Conservation (phyloP, 2,113 vertebrate species). For the Sterna hirundo region DNA sequence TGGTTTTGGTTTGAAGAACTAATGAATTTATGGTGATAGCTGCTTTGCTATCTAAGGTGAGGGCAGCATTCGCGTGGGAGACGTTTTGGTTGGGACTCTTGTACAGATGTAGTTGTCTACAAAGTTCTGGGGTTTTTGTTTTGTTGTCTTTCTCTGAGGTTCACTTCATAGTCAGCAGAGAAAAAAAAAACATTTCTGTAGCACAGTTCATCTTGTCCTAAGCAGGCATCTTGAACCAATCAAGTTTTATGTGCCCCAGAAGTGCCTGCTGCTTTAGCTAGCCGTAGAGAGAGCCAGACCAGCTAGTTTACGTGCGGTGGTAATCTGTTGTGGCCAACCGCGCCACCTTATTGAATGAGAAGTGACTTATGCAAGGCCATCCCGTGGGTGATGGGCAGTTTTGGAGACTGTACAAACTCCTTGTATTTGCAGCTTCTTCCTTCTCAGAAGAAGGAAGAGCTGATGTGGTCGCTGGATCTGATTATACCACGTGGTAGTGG, state of each 20-base stretch:
- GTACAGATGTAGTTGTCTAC: not conserved
- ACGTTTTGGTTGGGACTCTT: not conserved
- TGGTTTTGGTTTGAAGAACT: not conserved
- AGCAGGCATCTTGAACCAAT: not conserved
- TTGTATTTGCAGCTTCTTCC: rapidly evolving
- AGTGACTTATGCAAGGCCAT: not conserved
- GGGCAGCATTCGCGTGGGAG: not conserved
- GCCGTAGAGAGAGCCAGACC: not conserved
- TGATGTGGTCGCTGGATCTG: not conserved
- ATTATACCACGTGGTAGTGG: rapidly evolving
- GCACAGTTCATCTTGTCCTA: not conserved
- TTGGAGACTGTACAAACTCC: not conserved
- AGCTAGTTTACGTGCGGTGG: not conserved
- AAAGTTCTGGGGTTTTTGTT: not conserved
- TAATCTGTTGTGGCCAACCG: not conserved
- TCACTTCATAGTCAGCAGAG: not conserved
- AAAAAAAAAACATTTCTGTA: not conserved
- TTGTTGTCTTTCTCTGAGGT: not conserved
- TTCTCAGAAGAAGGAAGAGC: not conserved
- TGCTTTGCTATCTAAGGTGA: not conserved
- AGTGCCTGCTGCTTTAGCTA: not conserved
- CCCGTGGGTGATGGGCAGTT: not conserved
- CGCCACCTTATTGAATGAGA: not conserved
- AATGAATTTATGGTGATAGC: not conserved
- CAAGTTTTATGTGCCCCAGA: not conserved